Conservation (phyloP, 2,113 vertebrate species). For the Sitta europaea region DNA sequence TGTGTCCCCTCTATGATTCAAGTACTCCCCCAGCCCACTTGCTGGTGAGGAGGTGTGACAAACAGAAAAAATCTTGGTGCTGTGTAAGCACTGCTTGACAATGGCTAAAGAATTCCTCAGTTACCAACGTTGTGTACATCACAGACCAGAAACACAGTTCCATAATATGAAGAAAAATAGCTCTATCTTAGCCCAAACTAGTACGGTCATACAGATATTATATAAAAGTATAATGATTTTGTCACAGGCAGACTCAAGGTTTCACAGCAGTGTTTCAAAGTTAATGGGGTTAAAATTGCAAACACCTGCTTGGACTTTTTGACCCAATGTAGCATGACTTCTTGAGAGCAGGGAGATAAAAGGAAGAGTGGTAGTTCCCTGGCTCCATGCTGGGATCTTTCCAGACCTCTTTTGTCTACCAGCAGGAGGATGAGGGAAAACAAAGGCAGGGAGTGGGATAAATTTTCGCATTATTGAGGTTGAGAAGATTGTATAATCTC, state of each 20-base stretch:
- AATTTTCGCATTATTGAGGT: neutral
- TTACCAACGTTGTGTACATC: neutral
- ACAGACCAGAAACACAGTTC: neutral
- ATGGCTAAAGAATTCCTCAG: neutral
- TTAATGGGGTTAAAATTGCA: neutral
- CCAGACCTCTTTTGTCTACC: neutral
- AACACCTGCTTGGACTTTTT: neutral
- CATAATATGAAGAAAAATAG: neutral
- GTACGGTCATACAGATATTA: neutral
- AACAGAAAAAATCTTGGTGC: neutral
- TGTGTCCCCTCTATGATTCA: neutral
- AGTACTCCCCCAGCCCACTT: neutral
- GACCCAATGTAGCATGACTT: neutral
- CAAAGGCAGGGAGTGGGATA: neutral
- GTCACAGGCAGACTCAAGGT: neutral
- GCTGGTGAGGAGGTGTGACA: neutral
- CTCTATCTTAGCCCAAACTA: neutral
- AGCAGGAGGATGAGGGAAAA: neutral
- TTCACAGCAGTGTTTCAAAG: neutral
- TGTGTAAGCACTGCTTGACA: neutral
- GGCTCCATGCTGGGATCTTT: neutral
- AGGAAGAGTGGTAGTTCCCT: neutral
- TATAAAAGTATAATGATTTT: neutral
- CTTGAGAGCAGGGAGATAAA: neutral
- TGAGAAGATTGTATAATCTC: neutral